Conservation (phyloP, 2,113 vertebrate genomes). For the Delphinapterus leucas region DNA sequence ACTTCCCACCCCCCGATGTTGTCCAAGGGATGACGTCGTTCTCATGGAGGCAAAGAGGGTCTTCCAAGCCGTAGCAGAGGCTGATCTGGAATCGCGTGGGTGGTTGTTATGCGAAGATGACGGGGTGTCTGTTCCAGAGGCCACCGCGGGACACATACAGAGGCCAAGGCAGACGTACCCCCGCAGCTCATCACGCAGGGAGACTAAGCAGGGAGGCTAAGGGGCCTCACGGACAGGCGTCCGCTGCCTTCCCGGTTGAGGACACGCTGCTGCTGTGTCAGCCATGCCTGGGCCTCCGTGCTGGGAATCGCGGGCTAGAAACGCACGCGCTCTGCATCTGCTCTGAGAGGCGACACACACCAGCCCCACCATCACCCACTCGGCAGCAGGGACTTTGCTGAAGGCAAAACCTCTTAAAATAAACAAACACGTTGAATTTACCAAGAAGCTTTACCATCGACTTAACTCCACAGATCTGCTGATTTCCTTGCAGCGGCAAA, state of each 20-base stretch:
- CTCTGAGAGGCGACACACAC: fast-evolving
- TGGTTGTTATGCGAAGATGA: fast-evolving
- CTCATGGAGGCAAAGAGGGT: fast-evolving
- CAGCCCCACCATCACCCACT: fast-evolving
- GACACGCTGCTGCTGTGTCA: fast-evolving
- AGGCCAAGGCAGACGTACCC: background rate
- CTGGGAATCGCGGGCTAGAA: fast-evolving
- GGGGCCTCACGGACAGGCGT: fast-evolving
- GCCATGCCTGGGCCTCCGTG: fast-evolving
- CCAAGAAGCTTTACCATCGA: fast-evolving
- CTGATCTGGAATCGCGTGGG: background rate
- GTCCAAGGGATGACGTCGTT: fast-evolving
- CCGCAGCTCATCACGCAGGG: background rate
- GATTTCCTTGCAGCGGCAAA: background rate
- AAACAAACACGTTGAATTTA: too few species aligned
- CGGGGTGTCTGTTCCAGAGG: fast-evolving
- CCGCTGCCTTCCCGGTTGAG: fast-evolving
- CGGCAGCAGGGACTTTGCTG: fast-evolving
- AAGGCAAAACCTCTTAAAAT: background rate
- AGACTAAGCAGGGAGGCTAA: background rate
- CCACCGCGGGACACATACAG: fast-evolving
- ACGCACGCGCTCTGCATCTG: fast-evolving
- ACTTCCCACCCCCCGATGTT: background rate
- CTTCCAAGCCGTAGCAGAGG: fast-evolving
- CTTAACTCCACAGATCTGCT: fast-evolving